These are phyloP conservation scores for Nycteola revayana DNA, from an alignment of 2,888 invertebrate genomes.

Conservation along the genomic window DNA sequence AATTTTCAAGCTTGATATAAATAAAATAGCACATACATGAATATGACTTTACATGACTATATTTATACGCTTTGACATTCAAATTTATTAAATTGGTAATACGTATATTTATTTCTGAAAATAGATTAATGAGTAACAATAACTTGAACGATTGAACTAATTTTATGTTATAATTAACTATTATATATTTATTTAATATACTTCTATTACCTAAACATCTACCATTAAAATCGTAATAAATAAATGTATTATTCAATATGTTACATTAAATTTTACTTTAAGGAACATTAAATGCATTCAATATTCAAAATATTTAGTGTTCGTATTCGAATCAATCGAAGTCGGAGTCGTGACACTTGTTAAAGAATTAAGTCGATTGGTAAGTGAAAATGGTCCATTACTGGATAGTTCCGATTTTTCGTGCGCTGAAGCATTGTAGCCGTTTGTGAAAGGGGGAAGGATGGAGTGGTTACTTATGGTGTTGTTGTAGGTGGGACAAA, in stretches of 20 bases:
- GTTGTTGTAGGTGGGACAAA: conserved; percentile 23
- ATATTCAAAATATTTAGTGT: conserved; percentile 26
- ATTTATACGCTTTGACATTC: too few species aligned
- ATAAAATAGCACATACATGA: conserved; percentile 15
- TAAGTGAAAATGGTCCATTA: conserved; percentile 28
- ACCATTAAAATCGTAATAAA: conserved; percentile 5
- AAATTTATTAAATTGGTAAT: too few species aligned
- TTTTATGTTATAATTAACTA: too few species aligned
- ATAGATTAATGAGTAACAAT: background rate
- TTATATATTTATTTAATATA: too few species aligned
- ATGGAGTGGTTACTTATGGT: conserved; percentile 8
- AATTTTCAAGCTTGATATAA: conserved; percentile 9
- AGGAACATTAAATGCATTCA: conserved; percentile 30
- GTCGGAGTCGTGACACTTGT: conserved; percentile 18
- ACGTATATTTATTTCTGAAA: background rate
- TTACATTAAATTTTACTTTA: conserved; percentile 15
- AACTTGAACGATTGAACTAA: too few species aligned
- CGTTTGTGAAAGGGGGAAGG: conserved; percentile 14
- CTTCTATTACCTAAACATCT: too few species aligned
- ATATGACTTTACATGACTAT: too few species aligned
- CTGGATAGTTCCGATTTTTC: conserved; percentile 8
- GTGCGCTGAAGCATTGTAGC: conserved; percentile 2
- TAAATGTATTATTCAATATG: conserved; percentile 6
- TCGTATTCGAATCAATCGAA: conserved; percentile 20
- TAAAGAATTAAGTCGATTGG: conserved; percentile 21